Evolutionary conservation across 2,113 vertebrate species (phyloP).

Genomic region (Heptranchias perlo): DNA sequence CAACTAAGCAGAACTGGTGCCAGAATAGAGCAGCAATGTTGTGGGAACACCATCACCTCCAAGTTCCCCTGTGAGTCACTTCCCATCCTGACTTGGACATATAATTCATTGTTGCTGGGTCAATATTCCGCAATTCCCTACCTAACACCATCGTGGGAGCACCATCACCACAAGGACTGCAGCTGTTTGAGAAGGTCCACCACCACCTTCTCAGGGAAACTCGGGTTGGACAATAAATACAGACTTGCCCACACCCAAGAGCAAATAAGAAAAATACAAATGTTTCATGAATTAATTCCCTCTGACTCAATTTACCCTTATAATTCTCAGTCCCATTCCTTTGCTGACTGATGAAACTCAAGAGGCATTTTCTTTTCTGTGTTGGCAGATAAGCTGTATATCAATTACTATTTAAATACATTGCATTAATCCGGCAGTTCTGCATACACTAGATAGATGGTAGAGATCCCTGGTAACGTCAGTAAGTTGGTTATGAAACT

Average conservation of each 20-base stretch:
- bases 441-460: not conserved
- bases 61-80: no score
- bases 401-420: not conserved
- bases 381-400: not conserved
- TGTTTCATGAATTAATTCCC: not conserved
- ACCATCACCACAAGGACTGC: not conserved
- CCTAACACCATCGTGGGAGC: not conserved
- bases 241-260: no score
- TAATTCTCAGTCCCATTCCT: not conserved
- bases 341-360: not conserved
- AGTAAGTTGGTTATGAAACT: constrained; percentile 3
- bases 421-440: not conserved
- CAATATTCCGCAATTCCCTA: no score
- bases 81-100: no score
- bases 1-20: no score
- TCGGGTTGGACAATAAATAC: not conserved
- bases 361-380: not conserved
- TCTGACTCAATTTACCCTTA: not conserved
- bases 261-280: no score
- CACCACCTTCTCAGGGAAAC: not conserved
- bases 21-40: not conserved
- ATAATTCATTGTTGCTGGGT: no score
- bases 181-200: not conserved
- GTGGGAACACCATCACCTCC: not conserved
- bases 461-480: not conserved